A percentile compares a stretch with the other conserved stretches of the same genome.
Conservation (phyloP, 2,113 vertebrate genomes). For the Microcebus tavaratra region DNA sequence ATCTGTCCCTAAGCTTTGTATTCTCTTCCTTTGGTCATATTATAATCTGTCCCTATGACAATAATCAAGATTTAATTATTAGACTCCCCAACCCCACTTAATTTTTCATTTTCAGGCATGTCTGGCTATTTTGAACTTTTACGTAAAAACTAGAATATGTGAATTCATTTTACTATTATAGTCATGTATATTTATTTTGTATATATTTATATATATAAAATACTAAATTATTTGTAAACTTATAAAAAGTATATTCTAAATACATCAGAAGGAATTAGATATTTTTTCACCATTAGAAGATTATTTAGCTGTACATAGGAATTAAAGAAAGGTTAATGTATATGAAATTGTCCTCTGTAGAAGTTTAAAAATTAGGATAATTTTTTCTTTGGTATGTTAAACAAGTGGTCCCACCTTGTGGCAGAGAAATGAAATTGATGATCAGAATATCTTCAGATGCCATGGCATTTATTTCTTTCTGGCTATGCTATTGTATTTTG, state of each 20-base stretch:
- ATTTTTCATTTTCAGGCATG: not conserved
- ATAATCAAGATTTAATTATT: not conserved
- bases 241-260: not conserved
- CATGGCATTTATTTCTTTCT: not conserved
- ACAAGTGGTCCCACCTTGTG: not conserved
- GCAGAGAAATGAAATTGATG: not conserved
- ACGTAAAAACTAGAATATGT: not conserved
- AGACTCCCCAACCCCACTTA: not conserved
- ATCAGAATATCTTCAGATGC: not conserved
- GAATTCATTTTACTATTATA: not conserved
- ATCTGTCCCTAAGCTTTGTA: not conserved
- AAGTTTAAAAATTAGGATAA: constrained; percentile 11
- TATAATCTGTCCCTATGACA: not conserved
- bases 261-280: not conserved
- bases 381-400: not conserved
- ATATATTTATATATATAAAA: not conserved
- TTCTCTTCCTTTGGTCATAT: not conserved
- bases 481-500: not conserved
- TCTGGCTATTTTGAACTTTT: not conserved
- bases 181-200: not conserved
- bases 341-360: not conserved
- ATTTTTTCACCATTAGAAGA: not conserved
- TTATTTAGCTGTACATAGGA: not conserved
- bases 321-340: not conserved
- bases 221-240: not conserved